These are phyloP conservation scores for Pelobates cultripes DNA, from an alignment of 2,797 vertebrate genomes.

Conservation along the genomic window DNA sequence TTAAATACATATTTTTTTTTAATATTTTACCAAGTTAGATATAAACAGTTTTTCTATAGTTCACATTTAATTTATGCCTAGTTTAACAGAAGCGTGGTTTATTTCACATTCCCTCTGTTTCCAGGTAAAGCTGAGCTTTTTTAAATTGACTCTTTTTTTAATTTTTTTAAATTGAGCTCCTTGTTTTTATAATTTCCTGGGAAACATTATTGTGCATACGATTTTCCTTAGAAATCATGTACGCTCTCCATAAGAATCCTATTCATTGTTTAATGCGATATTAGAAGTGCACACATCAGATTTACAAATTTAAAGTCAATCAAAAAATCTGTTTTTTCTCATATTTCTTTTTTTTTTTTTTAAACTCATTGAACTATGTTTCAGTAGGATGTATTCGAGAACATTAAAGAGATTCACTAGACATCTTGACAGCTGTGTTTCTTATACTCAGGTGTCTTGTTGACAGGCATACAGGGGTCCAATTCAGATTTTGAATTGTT, in stretches of 20 bases:
- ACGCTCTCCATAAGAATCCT: background rate
- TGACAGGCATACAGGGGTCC: constrained; percentile 67
- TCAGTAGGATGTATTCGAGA: constrained; percentile 26
- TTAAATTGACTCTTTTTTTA: no score
- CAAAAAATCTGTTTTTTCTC: constrained; percentile 1
- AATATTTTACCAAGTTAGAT: no score
- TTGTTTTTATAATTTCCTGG: no score
- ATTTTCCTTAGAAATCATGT: no score
- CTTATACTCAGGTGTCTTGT: constrained; percentile 67
- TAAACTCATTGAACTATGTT: constrained; percentile 6
- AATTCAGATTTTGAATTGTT: constrained; percentile 67
- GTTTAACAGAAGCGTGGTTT: no score
- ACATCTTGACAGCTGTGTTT: constrained; percentile 70
- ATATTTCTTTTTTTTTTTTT: constrained; percentile 15
- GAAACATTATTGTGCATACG: no score
- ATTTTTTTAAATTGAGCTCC: no score
- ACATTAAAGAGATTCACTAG: constrained; percentile 51
- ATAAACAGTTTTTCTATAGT: no score
- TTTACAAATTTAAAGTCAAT: background rate
- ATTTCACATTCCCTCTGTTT: no score
- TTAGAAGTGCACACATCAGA: background rate
- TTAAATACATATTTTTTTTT: no score
- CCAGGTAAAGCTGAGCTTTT: no score
- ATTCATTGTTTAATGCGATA: background rate
- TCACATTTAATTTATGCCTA: no score